Evolutionary conservation across 1,140 invertebrate genomes (phyloP), one percentile per base, ranked within the genome.

Genomic region (Hypothenemus hampei): DNA sequence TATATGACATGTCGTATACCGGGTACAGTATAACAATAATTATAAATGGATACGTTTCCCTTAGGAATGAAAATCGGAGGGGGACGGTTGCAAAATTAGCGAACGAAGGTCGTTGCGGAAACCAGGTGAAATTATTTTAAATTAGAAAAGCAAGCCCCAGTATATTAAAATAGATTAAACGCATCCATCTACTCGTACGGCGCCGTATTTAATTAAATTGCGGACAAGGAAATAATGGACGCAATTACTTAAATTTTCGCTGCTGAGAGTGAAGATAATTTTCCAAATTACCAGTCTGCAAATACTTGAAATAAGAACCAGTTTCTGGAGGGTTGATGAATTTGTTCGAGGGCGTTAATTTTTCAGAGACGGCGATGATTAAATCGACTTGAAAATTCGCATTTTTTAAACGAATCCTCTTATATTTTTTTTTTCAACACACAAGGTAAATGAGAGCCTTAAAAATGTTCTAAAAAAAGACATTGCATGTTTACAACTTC

Each of bases 161-260:
- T 49, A 49, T 49, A 49, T 49, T 49, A 49, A 49, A 49, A 49
- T 49, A 49, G 36, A 49, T 49, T 49, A 49, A 49, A 49, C 47
- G 19, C 47, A 40, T 49, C 36, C 36, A 49, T 49, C 47, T 47
- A 47, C 45, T 35, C 35, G 45, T 31, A 47, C 29, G 24, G 45
- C 20, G 45, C 16, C 18, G 45, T 47, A 47, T 47, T 47, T 47
- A 47, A 47, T 47, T 47, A 47, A 47, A 47, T 18, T 35, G 45
- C 45, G 45, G 45, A 47, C 45, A 47, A 47, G 45, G 19, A 35
- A 47, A 47, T 47, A 47, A 47, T 47, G 45, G 45, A 47, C 45
- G 45, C 29, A 35, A 45, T 45, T 45, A 45, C 43, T 45, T 45
- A 45, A 47, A 47, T 33, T 47, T 47, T 33, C 45, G 29, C 45